Evolutionary conservation across 35 echinoderm and acorn worm species (phyloP).

Genomic region (Ptychodera flava): DNA sequence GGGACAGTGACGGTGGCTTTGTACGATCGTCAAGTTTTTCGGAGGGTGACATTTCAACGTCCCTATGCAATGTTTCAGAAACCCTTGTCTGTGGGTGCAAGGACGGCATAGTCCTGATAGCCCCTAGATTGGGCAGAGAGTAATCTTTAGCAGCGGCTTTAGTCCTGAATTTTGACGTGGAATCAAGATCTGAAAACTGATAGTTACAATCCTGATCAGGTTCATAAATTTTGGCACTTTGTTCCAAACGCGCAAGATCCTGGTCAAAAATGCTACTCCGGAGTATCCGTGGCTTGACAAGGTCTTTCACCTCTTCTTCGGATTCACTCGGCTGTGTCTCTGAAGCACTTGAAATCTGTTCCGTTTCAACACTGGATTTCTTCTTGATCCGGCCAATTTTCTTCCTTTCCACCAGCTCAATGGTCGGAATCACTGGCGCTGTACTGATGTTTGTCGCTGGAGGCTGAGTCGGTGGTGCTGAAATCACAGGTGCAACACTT

Average conservation of each 20-base stretch:
- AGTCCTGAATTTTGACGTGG: neutral
- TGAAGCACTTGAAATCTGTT: slow-evolving; percentile 3
- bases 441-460: neutral
- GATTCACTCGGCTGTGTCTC: slow-evolving; percentile 4
- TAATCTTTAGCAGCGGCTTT: neutral
- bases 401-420: slow-evolving; percentile 5
- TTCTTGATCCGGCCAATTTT: neutral
- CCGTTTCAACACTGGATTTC: neutral
- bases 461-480: neutral
- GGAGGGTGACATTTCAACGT: neutral
- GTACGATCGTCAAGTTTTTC: neutral
- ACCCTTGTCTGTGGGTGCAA: neutral
- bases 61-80: neutral
- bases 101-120: neutral
- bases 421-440: neutral
- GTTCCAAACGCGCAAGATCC: slow-evolving; percentile 56
- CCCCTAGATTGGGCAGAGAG: neutral
- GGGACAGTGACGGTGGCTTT: neutral
- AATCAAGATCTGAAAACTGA: neutral
- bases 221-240: slow-evolving; percentile 41
- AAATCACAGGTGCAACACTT: neutral
- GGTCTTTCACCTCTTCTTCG: neutral
- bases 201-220: too few relatives aligned
- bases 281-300: neutral
- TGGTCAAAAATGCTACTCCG: slow-evolving; percentile 94